phyloP scores from a whole-genome alignment of 1,140 invertebrate genomes.

The Heliconius himera region DNA sequence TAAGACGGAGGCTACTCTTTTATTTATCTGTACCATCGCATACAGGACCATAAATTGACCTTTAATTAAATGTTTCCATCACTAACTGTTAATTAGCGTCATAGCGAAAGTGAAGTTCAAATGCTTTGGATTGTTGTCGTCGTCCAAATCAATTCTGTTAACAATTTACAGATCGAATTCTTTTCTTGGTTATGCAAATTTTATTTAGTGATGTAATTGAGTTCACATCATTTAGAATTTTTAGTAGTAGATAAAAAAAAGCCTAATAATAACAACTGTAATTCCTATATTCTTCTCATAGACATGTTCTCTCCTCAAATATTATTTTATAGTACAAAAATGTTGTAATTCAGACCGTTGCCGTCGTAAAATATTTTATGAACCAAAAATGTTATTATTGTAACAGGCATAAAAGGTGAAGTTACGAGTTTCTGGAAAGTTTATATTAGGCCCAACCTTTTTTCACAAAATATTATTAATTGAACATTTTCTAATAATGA shows the following conservation, averaged over 20 bases:
- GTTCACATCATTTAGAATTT: not conserved
- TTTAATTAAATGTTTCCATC: conserved; percentile 55
- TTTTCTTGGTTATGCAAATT: conserved; percentile 8
- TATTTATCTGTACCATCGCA: conserved; percentile 56
- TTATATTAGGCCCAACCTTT: not conserved
- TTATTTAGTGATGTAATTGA: not conserved
- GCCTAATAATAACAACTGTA: not conserved
- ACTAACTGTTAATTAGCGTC: conserved; percentile 45
- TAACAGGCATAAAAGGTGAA: conserved; percentile 30
- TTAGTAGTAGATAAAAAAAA: not conserved
- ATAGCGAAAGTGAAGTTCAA: conserved; percentile 30
- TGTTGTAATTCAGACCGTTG: conserved; percentile 15
- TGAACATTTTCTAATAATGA: not conserved
- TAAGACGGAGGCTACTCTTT: conserved; percentile 69
- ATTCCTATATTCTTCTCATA: not conserved
- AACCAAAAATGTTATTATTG: conserved; percentile 54
- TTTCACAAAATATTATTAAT: conserved; percentile 13
- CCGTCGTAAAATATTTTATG: conserved; percentile 66
- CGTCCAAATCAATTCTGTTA: conserved; percentile 12
- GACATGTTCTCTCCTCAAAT: not conserved
- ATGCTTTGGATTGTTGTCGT: conserved; percentile 19
- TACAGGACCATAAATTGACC: conserved; percentile 60
- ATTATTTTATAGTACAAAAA: not conserved
- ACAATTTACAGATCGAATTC: not conserved
- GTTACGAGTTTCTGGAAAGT: conserved; percentile 58